Conservation (phyloP, 2,113 vertebrate species). For the Tricholaema leucomelas region DNA sequence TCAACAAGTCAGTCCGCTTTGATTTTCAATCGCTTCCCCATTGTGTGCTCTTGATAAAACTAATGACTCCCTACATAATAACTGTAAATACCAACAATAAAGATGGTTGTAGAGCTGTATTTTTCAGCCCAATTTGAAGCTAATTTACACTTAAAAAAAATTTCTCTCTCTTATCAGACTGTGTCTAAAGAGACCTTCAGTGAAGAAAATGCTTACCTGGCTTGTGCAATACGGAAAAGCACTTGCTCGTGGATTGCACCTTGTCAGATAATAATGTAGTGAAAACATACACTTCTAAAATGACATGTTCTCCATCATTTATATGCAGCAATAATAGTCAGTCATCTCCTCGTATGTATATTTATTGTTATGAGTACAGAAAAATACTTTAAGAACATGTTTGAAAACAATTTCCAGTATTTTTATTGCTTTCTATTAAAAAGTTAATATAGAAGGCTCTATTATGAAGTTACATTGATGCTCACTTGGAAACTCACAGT, state of each 20-base stretch:
- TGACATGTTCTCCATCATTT: neutral
- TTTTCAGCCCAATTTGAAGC: neutral
- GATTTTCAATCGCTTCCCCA: neutral
- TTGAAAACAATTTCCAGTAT: neutral
- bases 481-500: neutral
- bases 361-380: neutral
- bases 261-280: neutral
- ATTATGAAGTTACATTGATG: neutral
- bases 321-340: neutral
- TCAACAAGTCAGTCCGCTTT: neutral
- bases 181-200: neutral
- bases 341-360: neutral
- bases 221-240: conserved; percentile 35
- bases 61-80: neutral
- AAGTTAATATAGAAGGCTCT: neutral
- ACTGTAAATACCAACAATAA: neutral
- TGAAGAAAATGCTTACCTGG: neutral
- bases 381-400: neutral
- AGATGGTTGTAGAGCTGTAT: neutral
- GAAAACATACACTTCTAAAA: neutral
- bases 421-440: neutral
- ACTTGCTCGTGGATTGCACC: neutral
- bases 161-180: neutral
- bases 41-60: neutral
- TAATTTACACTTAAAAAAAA: neutral